Base-by-base conservation (phyloP, 2,888 invertebrate genomes). In the Dorcus hopei region DNA sequence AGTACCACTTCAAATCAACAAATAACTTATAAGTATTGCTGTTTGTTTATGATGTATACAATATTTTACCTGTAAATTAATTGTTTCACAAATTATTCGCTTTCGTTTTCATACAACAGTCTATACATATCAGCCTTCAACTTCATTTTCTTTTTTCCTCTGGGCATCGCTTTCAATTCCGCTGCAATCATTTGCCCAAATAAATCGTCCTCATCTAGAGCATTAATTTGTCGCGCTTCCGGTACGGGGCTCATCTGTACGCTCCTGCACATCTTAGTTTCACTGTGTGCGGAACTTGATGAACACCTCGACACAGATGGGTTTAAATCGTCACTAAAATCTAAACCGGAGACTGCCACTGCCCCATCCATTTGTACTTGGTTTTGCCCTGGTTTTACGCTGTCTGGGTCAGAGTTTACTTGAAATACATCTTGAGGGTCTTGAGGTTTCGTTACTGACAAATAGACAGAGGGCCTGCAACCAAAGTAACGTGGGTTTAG, bases 71-170 rank as follows among this genome's bases (percentile, higher is more conserved):
- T 33, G n/a, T 16, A 48, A 48, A 48, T 48, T 16, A 14, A 48
- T 14, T 48, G 23, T n/a, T 48, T 19, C 0, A 19, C 16, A 42
- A 42, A n/a, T 48, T 14, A 48, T 16, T 38, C 38, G 43, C 58
- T 52, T 38, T 52, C 61, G 19, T 55, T 59, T 49, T 67, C 65
- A 56, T 66, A 68, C 6, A 70, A 56, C 48, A 68, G 58, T 58
- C 63, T 66, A 59, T 63, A 70, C 51, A 70, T 70, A 41, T 69
- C 66, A 3, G 68, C 66, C 61, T 70, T 70, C 14, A 70, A 51
- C 47, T 66, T 66, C 61, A 67, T 68, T 54, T 70, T 70, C 41
- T 65, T 65, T 57, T 61, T 66, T 6, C 65, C 54, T 49, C 64
- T 63, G 6, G 61, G 55, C 16, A 70, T 61, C 53, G 58, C 58